Conservation (phyloP, 2,113 vertebrate genomes). For the Cynocephalus volans region DNA sequence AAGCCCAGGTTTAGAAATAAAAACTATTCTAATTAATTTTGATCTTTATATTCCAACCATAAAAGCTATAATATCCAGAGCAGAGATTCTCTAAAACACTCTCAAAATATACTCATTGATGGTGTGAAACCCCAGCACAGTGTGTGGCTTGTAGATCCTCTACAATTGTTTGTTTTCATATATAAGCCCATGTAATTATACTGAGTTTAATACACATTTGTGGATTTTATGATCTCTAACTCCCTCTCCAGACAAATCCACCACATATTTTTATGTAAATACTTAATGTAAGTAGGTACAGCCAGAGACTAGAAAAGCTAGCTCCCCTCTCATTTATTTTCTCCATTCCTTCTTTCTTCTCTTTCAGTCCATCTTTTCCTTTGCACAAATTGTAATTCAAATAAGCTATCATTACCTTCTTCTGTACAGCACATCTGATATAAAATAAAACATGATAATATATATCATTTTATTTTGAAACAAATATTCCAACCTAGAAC, state of each 20-base stretch:
- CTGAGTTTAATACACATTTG: background rate
- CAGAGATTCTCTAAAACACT: background rate
- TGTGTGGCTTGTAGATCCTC: background rate
- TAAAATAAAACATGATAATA: conserved; percentile 5
- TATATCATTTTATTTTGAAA: background rate
- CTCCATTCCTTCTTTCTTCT: background rate
- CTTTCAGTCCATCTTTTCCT: background rate
- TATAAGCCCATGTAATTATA: background rate
- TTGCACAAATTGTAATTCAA: background rate
- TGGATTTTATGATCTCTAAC: background rate
- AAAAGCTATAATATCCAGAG: background rate
- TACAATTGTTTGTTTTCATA: background rate
- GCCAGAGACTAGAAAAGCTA: background rate
- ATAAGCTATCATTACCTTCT: background rate
- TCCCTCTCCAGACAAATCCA: background rate
- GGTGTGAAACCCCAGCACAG: background rate
- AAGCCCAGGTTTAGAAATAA: conserved; percentile 5
- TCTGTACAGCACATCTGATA: background rate
- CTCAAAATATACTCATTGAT: background rate
- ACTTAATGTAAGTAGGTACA: background rate
- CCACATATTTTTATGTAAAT: background rate
- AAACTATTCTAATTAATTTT: background rate
- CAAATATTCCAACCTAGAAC: background rate
- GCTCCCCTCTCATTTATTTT: background rate
- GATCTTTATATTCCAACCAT: background rate